Base-by-base conservation (phyloP, 2,113 vertebrate species). In the Thalassarche chlororhynchos region DNA sequence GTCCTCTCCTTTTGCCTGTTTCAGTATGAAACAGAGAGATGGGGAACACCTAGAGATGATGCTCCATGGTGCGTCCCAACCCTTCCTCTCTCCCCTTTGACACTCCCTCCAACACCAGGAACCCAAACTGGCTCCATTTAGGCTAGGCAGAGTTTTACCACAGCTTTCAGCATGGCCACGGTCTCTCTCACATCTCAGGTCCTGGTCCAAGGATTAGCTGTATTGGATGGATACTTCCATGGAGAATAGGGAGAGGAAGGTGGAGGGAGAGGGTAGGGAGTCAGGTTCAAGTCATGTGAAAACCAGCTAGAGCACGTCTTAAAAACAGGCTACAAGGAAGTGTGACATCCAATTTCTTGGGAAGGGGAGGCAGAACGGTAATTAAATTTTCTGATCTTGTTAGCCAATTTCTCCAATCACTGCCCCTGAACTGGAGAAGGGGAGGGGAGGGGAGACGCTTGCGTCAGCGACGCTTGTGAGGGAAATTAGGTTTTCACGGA, bases 351-450 rank as follows among this genome's bases (percentile, higher is more conserved):
- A 98, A 98, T 98, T 98, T 98, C 98, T 98, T 97, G 98, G 98
- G 98, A 98, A 98, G 94, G 97, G 98, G 97, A 81, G 84, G 97
- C 97, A 98, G 96, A 98, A 97, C 94, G 13, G 98, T 98, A 98
- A 99, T 99, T 99, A 98, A 98, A 98, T 99, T 99, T 98, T 98
- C 98, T 98, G 98, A 98, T 98, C 98, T 98, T 98, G 98, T 99
- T 99, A 99, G 97, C 97, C 98, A 98, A 98, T 99, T 99, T 98
- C 98, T 99, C 97, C 98, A 98, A 97, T 98, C 98, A 97, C 97
- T 98, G 98, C 98, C 97, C 98, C 98, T 93, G 98, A 98, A 98
- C 98, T 96, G 95, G 97, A 98, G 97, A 97, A 97, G 21, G 71
- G 98, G 95, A 98, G 97, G 95, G 97, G 96, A 96, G 97, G 98